Evolutionary conservation across 2,888 invertebrate genomes (phyloP), one percentile per base, ranked within the genome.

Genomic region (Polyommatus iphigenia): DNA sequence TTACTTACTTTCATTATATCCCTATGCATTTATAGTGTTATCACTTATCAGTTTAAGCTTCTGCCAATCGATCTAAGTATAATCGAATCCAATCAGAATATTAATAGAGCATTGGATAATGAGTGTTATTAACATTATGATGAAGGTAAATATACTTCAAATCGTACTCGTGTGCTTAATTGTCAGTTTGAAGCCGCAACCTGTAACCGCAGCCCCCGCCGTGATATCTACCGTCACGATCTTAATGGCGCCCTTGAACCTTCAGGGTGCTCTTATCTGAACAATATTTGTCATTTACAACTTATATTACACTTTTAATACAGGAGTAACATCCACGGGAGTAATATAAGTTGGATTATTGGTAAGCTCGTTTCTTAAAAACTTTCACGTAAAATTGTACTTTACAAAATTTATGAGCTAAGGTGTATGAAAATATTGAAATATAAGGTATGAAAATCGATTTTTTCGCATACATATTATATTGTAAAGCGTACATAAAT

Each of bases 231-330:
- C 41, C 41, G 13, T 20, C 41, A 24, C 50, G 50, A 73, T 73
- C 73, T 46, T 73, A 50, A 73, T 50, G 36, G 46, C 8, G 41
- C 20, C 73, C 50, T 50, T 73, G 73, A 62, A 13, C 62, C 24
- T 62, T 62, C 62, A 50, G 73, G 41, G 50, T 24, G 46, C 20
- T 73, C 24, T 73, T 73, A 73, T 73, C 46, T 24, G 24, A 4
- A 73, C 73, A 50, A 62, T 62, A 62, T 62, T 62, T 62, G 62
- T 24, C 24, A 24, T 62, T 62, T 20, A 24, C 62, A 62, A 62
- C 62, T 62, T 54, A 54, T 18, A 18, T 54, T 18, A 54, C 13
- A 54, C 18, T 15, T 54, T 54, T 54, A 54, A 18, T 54, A 54
- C 4, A 50, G 50, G 50, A 50, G 50, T 15, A 50, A 15, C 46